Evolutionary conservation across 1,140 invertebrate genomes (phyloP), one percentile per base, ranked within the genome.

Genomic region (Chelonus insularis): DNA sequence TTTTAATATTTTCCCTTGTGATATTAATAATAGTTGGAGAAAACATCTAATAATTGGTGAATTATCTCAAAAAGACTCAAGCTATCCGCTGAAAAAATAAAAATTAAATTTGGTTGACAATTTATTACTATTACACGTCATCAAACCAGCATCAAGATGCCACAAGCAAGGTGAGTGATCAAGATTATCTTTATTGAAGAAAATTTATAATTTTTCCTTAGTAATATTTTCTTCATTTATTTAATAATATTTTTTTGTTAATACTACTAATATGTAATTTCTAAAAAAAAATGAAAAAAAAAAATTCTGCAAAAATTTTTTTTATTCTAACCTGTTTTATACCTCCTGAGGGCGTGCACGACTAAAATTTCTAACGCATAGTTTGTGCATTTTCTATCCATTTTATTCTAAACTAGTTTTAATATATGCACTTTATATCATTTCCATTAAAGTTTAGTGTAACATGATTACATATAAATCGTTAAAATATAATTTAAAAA

Each of bases 151-250:
- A 55, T 41, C 73, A 75, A 72, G 66, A 81, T 80, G 79, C 79
- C 78, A 66, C 73, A 77, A 62, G 75, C 73, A 16, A 79, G 78
- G 79, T 81, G 64, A 77, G 77, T 36, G 11, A 11, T 1, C 12
- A 50, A n/a, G 20, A 50, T 4, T 45, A 45, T 21, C 16, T 21
- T 45, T 45, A 8, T 18, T 45, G 5, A 8, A 11, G 12, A 25
- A 12, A 23, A 12, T 50, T 0, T 11, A 55, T 18, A 20, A 1
- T 37, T 21, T 55, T 21, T 55, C 4, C 9, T n/a, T 12, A 20
- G 11, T 52, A 20, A 39, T 37, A 32, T 9, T 20, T 41, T 20
- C 4, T 14, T 18, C 12, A 16, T 16, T 36, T 14, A 41, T 39
- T 18, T 14, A 21, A 16, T 11, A 23, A 2, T 18, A 41, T 39